Evolutionary conservation across 2,888 invertebrate species (phyloP).

Genomic region (Drosophila lutescens): DNA sequence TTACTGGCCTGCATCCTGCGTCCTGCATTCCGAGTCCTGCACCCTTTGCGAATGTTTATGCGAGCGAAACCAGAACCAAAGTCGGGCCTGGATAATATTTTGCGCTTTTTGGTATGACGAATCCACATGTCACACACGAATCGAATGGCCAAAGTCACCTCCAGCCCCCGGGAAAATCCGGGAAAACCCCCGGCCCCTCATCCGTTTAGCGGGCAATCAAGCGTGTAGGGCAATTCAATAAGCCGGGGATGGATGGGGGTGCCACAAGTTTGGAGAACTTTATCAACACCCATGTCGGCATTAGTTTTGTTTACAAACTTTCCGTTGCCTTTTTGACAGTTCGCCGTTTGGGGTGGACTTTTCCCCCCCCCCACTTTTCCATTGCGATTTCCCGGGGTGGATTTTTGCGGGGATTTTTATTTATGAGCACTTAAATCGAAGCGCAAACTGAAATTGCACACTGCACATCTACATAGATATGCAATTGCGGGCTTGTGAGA

Average conservation of each 20-base stretch:
- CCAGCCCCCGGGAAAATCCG: not conserved
- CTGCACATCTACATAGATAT: conserved; percentile 78
- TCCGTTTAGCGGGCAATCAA: conserved; percentile 79
- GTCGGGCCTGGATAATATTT: conserved; percentile 67
- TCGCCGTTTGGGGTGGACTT: conserved; percentile 35
- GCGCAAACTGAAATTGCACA: conserved; percentile 76
- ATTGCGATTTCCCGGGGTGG: conserved; percentile 45
- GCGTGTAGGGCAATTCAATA: conserved; percentile 80
- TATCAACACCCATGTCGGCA: conserved; percentile 80
- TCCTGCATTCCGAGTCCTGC: conserved; percentile 18
- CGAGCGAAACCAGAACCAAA: conserved; percentile 76
- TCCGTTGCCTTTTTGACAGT: conserved; percentile 78
- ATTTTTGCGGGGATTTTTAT: conserved; percentile 64
- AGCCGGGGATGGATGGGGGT: conserved; percentile 33
- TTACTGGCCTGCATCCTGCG: conserved; percentile 16
- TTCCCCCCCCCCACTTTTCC: not conserved
- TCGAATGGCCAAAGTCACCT: conserved; percentile 42
- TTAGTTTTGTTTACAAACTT: conserved; percentile 84
- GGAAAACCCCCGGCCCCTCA: conserved; percentile 33
- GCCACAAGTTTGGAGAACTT: conserved; percentile 67
- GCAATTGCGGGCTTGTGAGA: conserved; percentile 77
- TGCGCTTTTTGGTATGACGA: conserved; percentile 77
- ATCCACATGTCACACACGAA: conserved; percentile 68
- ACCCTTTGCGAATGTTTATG: conserved; percentile 58
- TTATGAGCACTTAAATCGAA: conserved; percentile 79